A percentile compares a stretch with the other conserved stretches of the same genome.
These are phyloP conservation scores for Nebria brevicollis DNA, from an alignment of 2,888 invertebrate genomes.

Conservation along the genomic window DNA sequence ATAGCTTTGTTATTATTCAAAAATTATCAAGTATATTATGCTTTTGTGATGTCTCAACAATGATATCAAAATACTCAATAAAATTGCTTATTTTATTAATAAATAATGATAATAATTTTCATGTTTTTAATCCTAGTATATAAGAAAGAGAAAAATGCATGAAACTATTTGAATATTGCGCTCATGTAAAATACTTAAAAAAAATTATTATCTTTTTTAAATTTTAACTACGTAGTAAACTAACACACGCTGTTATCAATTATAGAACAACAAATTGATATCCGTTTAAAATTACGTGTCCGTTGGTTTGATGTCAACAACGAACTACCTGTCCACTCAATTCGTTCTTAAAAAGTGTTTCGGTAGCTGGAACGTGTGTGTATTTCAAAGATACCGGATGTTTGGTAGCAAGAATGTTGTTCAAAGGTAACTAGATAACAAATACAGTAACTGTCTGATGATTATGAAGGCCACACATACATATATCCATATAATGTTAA, in stretches of 20 bases:
- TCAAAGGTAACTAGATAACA: slow-evolving; percentile 29
- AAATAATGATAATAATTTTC: too few relatives aligned
- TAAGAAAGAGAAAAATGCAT: too few relatives aligned
- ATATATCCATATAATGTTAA: slow-evolving; percentile 23
- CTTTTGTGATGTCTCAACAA: too few relatives aligned
- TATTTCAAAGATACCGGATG: slow-evolving; percentile 28
- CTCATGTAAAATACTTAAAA: too few relatives aligned
- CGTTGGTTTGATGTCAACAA: not conserved
- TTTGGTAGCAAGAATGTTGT: slow-evolving; percentile 35
- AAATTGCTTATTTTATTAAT: too few relatives aligned
- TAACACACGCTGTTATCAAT: not conserved
- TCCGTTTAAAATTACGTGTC: not conserved
- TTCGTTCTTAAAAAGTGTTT: not conserved
- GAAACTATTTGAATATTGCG: too few relatives aligned
- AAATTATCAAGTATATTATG: too few relatives aligned
- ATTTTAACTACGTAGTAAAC: not conserved
- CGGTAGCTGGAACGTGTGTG: slow-evolving; percentile 5
- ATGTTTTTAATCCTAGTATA: too few relatives aligned
- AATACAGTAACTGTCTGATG: slow-evolving; percentile 21
- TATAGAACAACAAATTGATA: not conserved
- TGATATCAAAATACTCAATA: too few relatives aligned
- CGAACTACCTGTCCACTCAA: not conserved
- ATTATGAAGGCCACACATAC: slow-evolving; percentile 9
- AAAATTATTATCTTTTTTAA: not conserved
- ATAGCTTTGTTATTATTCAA: too few relatives aligned